Percentiles rank a stretch among this genome's conserved stretches.
These are phyloP conservation scores for Callaeas wilsoni DNA, from an alignment of 2,113 vertebrate genomes.

Conservation along the genomic window DNA sequence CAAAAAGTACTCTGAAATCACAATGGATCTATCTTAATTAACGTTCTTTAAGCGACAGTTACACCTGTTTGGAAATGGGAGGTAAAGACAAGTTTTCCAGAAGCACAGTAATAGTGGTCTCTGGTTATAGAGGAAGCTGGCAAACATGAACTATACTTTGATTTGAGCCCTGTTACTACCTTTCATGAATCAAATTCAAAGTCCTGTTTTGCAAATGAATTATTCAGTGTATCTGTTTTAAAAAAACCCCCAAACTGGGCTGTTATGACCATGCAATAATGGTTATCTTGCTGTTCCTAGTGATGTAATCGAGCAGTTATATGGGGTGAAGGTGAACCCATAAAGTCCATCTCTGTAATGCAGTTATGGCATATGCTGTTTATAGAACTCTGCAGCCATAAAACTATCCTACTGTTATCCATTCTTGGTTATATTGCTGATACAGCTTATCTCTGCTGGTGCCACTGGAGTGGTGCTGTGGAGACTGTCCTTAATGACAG, in stretches of 20 bases:
- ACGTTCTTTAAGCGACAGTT: constrained; percentile 43
- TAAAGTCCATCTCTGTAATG: constrained; percentile 28
- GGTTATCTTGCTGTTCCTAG: constrained; percentile 31
- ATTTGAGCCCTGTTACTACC: neutral
- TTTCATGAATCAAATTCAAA: constrained; percentile 2
- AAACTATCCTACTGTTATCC: constrained; percentile 35
- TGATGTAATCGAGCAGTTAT: constrained; percentile 27
- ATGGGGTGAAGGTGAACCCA: neutral
- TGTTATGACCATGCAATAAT: constrained; percentile 17
- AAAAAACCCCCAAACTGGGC: neutral
- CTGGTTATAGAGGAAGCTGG: neutral
- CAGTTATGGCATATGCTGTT: constrained; percentile 51
- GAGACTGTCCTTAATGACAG: neutral
- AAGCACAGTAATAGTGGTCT: neutral
- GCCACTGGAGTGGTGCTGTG: constrained; percentile 41
- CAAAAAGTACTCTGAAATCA: constrained; percentile 66
- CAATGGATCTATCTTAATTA: constrained; percentile 66
- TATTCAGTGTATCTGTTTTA: neutral
- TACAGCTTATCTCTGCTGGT: constrained; percentile 41
- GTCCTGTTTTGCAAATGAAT: neutral
- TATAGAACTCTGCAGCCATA: constrained; percentile 50
- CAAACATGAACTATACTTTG: neutral
- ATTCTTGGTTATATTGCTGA: constrained; percentile 21
- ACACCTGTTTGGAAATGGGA: constrained; percentile 36
- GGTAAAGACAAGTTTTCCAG: neutral